These are phyloP conservation scores for Drosophila yooni DNA, from an alignment of 2,888 invertebrate genomes.

Conservation along the genomic window DNA sequence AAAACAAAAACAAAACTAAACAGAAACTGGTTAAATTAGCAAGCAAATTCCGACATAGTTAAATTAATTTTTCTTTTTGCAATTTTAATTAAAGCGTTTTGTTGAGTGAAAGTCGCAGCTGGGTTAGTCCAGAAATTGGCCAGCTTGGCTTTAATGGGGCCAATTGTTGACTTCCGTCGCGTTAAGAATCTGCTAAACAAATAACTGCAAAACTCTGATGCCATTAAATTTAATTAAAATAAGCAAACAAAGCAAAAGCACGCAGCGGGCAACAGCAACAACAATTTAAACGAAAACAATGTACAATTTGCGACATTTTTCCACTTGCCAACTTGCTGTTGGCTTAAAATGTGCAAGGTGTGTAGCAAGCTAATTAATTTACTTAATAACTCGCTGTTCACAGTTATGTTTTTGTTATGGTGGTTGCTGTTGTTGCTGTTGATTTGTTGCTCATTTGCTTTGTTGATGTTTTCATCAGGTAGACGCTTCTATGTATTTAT, in stretches of 20 bases:
- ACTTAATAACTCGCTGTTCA: constrained; percentile 54
- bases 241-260: constrained; percentile 35
- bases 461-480: constrained; percentile 54
- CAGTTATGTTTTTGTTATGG: constrained; percentile 44
- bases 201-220: constrained; percentile 59
- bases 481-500: constrained; percentile 25
- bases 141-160: constrained; percentile 59
- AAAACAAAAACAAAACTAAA: constrained; percentile 13
- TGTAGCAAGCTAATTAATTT: constrained; percentile 74
- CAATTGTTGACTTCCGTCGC: constrained; percentile 75
- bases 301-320: constrained; percentile 75
- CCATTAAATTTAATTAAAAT: constrained; percentile 71
- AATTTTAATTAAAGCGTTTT: constrained; percentile 78
- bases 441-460: constrained; percentile 44
- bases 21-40: constrained; percentile 66
- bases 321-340: constrained; percentile 43
- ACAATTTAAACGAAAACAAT: constrained; percentile 56
- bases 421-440: constrained; percentile 17
- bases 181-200: constrained; percentile 56
- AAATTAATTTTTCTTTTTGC: constrained; percentile 73
- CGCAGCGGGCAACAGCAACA: constrained; percentile 6
- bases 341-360: constrained; percentile 53
- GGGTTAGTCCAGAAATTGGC: constrained; percentile 36
- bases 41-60: constrained; percentile 65
- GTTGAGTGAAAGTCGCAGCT: constrained; percentile 51